These are phyloP conservation scores for Drosophila percnosoma DNA, from an alignment of 2,888 invertebrate species.

Conservation along the genomic window DNA sequence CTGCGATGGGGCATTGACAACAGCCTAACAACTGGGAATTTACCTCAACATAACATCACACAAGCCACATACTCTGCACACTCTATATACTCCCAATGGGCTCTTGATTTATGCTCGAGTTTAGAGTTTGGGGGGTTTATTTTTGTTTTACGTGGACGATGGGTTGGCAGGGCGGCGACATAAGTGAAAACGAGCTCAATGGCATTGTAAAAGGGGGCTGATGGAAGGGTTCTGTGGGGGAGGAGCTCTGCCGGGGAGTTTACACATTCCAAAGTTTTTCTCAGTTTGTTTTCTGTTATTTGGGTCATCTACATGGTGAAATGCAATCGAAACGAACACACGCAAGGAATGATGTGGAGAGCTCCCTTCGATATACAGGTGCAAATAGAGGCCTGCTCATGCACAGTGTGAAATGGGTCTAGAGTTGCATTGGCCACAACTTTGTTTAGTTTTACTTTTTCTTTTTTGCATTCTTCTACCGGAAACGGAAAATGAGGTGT, in stretches of 20 bases:
- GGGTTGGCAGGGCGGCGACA: slow-evolving; percentile 30
- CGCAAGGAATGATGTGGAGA: slow-evolving; percentile 44
- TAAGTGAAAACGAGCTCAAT: slow-evolving; percentile 79
- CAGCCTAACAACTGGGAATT: slow-evolving; percentile 79
- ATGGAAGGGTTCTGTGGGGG: background rate
- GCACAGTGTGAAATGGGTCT: slow-evolving; percentile 40
- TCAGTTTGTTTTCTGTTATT: slow-evolving; percentile 79
- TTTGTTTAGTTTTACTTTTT: slow-evolving; percentile 14
- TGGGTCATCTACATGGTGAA: slow-evolving; percentile 84
- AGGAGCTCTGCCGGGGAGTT: slow-evolving; percentile 4
- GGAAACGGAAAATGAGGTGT: slow-evolving; percentile 74
- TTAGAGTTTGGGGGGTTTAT: slow-evolving; percentile 14
- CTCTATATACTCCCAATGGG: background rate
- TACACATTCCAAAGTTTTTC: slow-evolving; percentile 55
- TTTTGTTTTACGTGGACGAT: slow-evolving; percentile 11
- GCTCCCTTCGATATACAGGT: background rate
- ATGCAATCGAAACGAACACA: slow-evolving; percentile 61
- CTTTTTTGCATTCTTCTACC: slow-evolving; percentile 21
- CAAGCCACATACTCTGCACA: slow-evolving; percentile 28
- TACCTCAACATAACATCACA: slow-evolving; percentile 80
- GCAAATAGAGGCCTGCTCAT: background rate
- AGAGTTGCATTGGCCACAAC: background rate
- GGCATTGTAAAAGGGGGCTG: slow-evolving; percentile 55
- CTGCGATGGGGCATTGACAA: slow-evolving; percentile 41
- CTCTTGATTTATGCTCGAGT: slow-evolving; percentile 66